A percentile compares a stretch with the other conserved stretches of the same genome.
Conservation (phyloP, 2,113 vertebrate genomes). For the Pipra filicauda region DNA sequence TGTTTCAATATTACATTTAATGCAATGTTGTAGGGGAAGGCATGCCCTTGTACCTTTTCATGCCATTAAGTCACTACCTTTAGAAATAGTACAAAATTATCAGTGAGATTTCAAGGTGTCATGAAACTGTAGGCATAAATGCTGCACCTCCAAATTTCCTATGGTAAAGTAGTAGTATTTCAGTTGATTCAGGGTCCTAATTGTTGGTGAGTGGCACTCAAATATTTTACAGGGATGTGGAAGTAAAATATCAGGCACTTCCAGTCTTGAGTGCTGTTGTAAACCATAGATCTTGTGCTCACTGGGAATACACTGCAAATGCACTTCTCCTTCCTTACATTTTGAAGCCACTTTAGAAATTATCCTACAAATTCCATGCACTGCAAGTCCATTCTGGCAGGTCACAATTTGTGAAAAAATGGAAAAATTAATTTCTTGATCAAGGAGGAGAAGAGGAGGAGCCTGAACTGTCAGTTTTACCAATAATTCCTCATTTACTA, state of each 20-base stretch:
- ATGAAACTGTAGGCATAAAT: not conserved
- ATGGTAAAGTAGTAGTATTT: not conserved
- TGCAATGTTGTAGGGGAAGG: not conserved
- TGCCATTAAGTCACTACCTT: not conserved
- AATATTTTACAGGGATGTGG: not conserved
- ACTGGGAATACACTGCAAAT: not conserved
- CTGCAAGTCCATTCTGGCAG: not conserved
- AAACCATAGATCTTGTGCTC: not conserved
- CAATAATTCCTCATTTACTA: not conserved
- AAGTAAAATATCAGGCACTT: not conserved
- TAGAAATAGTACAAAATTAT: not conserved
- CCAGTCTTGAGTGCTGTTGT: not conserved
- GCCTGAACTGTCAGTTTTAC: fast-evolving
- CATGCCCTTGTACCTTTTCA: not conserved
- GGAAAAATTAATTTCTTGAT: not conserved
- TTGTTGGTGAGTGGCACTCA: not conserved
- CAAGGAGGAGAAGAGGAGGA: not conserved
- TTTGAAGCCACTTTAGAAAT: not conserved
- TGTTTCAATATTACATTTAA: not conserved
- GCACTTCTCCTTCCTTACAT: not conserved
- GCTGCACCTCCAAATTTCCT: not conserved
- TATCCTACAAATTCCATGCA: not conserved
- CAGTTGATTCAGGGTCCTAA: not conserved
- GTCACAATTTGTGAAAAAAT: not conserved
- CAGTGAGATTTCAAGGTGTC: not conserved